Percentiles rank a stretch among this genome's conserved stretches.
Evolutionary conservation across 2,797 vertebrate genomes (phyloP).

Genomic region (Semaprochilodus insignis): DNA sequence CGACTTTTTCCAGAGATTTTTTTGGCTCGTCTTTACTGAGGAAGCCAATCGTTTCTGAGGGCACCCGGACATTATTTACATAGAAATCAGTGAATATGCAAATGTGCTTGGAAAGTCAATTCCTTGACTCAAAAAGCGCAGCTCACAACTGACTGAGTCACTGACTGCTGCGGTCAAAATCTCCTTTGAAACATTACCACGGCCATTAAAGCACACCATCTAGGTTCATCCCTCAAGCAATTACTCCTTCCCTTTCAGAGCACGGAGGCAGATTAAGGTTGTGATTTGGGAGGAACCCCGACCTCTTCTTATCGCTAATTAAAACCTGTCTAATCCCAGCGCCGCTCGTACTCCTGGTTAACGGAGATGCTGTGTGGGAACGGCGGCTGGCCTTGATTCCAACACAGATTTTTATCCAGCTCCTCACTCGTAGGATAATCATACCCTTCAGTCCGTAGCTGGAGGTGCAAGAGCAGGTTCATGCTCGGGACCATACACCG

Average conservation of each 20-base stretch:
- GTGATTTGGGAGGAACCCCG: conserved; percentile 46
- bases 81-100: conserved; percentile 4
- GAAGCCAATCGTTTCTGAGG: not conserved
- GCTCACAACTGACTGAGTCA: not conserved
- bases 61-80: not conserved
- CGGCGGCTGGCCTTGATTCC: conserved; percentile 35
- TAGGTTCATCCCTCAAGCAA: conserved; percentile 26
- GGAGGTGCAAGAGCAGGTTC: not conserved
- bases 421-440: conserved; percentile 8
- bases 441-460: conserved; percentile 25
- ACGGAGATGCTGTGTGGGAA: conserved; percentile 10
- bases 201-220: conserved; percentile 9
- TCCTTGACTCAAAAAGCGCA: conserved; percentile 16
- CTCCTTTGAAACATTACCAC: conserved; percentile 18
- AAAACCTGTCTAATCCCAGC: conserved; percentile 42
- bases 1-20: not conserved
- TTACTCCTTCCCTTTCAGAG: conserved; percentile 22
- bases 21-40: not conserved
- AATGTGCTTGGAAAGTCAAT: conserved; percentile 33
- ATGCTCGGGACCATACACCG: conserved; percentile 8
- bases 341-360: conserved; percentile 26
- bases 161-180: conserved; percentile 17
- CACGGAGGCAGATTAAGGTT: conserved; percentile 17
- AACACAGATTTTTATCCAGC: conserved; percentile 19
- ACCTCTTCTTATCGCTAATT: conserved; percentile 47